Evolutionary conservation across 1,140 invertebrate species (phyloP), one percentile per base, ranked within the genome.

Genomic region (Drusus annulatus): DNA sequence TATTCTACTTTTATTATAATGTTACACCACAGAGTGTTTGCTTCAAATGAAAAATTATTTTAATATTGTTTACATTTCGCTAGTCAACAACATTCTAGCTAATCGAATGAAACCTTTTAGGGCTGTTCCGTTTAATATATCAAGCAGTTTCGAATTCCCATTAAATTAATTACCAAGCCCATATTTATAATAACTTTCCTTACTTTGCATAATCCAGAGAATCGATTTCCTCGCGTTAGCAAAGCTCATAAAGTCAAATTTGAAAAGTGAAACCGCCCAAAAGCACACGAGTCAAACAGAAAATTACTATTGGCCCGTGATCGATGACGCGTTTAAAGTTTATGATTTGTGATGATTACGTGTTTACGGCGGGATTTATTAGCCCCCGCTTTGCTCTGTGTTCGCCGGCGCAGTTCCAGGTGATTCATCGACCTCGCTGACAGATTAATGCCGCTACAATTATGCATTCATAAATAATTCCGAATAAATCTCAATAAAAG

Each of bases 381-480:
- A 62, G 50, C 51, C 4, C 50, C 50, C 36, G 51, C n/a, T n/a
- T 76, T 54, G 36, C 19, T 16, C 65, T 21, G 50, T 17, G n/a
- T 23, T 31, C 23, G 76, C 51, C 25, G 56, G 58, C 65, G 76
- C 60, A 51, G 60, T 56, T 80, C 19, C 31, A 5, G 56, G 31
- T 82, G 81, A 82, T 82, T 82, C 81, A 82, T 82, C 54, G 36
- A 51, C 75, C 68, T 45, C 51, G 78, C 75, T 69, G 68, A 77
- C 78, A 78, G 81, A 82, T 77, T 80, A 82, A 82, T 82, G 81
- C 81, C 78, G 81, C 78, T 82, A 82, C 81, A 82, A 82, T 82
- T 82, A 82, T 80, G 81, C 76, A 74, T 82, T 80, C 81, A 82
- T 82, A 82, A 82, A 82, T 80, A 82, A 80, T 79, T 68, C 63